Evolutionary conservation across 2,113 vertebrate genomes (phyloP).

Genomic region (Ptyas mucosa): DNA sequence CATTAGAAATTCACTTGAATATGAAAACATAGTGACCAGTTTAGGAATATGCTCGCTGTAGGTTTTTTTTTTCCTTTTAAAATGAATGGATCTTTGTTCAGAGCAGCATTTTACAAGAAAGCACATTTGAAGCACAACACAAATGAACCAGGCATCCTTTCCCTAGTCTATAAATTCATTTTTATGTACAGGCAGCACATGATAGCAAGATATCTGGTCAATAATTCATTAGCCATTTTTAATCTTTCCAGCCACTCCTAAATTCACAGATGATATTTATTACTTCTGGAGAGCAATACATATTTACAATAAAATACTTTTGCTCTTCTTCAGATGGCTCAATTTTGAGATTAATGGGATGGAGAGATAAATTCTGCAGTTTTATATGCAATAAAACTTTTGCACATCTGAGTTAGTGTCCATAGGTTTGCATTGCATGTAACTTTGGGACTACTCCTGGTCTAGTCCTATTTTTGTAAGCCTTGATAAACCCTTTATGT

Average conservation of each 20-base stretch:
- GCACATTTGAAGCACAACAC: background rate
- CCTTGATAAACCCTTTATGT: background rate
- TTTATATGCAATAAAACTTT: background rate
- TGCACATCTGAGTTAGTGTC: background rate
- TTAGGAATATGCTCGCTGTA: background rate
- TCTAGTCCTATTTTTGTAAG: background rate
- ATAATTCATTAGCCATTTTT: background rate
- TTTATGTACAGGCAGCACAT: background rate
- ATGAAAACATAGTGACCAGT: background rate
- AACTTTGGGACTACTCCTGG: background rate
- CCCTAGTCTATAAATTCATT: background rate
- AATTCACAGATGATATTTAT: background rate
- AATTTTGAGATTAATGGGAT: background rate
- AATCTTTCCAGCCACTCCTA: background rate
- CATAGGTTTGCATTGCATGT: background rate
- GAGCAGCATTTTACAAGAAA: background rate
- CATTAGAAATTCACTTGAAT: background rate
- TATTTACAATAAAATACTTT: background rate
- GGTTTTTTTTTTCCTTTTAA: background rate
- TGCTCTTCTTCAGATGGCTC: background rate
- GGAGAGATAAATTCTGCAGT: background rate
- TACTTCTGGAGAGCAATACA: background rate
- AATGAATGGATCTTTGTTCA: conserved; percentile 4
- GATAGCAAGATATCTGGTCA: background rate
- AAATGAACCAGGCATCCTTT: background rate